Evolutionary conservation across 2,888 invertebrate genomes (phyloP), one percentile per base, ranked within the genome.

Genomic region (Drosophila formosana): DNA sequence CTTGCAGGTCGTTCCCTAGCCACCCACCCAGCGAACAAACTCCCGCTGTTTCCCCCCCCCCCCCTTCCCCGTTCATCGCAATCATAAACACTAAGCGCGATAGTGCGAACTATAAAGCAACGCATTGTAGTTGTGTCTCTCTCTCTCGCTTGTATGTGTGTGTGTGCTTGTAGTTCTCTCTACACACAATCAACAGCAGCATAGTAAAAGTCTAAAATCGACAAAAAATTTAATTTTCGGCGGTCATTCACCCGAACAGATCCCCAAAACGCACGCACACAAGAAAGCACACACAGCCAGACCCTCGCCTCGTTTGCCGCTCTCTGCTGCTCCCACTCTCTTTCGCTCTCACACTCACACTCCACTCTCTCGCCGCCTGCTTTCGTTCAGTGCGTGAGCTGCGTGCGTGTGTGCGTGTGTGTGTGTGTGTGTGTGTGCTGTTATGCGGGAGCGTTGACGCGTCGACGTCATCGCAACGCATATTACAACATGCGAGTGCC

Each of bases 161-260:
- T 32, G 32, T 3, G 32, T 32, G 32, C 4, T 26, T 1, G 8
- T 43, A 43, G 39, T 55, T 32, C 37, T 63, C 43, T 52, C 32
- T 26, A 30, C 30, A 64, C 63, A 65, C 78, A 68, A 74, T 67
- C 80, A 66, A 56, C 82, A 75, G 77, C 85, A 73, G 81, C 30
- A 30, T 91, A 91, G 91, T 89, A 91, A 91, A 91, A 91, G 90
- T 91, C 90, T 90, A 89, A 91, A 90, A 91, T 89, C 85, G 86
- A 90, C 83, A 90, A 89, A 83, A 90, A 89, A 87, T 81, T 82
- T 83, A 80, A 87, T 91, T 91, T 75, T 91, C 90, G 91, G 91
- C 90, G 91, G 91, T 91, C 91, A 91, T 91, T 91, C 90, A 91
- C 91, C 89, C 90, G 77, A 68, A 75, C 77, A 77, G 79, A 76